These are phyloP conservation scores for Yoshiicerus persimilis DNA, from an alignment of 1,140 invertebrate species.

Conservation along the genomic window DNA sequence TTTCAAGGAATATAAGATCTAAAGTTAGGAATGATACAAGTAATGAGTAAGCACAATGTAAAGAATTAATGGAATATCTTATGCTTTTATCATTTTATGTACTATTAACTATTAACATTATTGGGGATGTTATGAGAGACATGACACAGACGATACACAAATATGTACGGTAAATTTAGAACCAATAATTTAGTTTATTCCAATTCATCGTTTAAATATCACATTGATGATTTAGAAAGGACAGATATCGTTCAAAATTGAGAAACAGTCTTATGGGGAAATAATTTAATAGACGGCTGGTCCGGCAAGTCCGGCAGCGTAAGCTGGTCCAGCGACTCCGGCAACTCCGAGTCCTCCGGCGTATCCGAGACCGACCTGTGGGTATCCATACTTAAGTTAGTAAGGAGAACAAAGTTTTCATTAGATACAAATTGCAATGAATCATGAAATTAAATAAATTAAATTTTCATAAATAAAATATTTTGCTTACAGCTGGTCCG, in stretches of 20 bases:
- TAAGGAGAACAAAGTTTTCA: background rate
- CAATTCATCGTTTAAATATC: background rate
- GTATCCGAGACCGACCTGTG: background rate
- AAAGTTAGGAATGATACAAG: too few species aligned
- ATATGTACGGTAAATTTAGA: background rate
- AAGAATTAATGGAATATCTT: too few species aligned
- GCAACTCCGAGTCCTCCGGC: background rate
- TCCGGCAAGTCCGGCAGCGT: background rate
- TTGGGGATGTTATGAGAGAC: too few species aligned
- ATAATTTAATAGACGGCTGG: too few species aligned
- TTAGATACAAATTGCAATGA: background rate
- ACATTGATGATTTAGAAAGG: background rate
- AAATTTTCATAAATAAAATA: background rate
- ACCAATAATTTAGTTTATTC: background rate
- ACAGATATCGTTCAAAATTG: background rate
- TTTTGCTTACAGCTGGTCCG: background rate
- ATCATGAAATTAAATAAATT: background rate
- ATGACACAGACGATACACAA: too few species aligned
- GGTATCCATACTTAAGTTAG: background rate
- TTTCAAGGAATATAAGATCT: too few species aligned
- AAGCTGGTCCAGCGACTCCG: background rate
- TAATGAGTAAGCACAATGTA: too few species aligned
- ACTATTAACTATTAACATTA: too few species aligned
- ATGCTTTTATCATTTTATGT: too few species aligned
- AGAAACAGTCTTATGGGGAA: background rate